A percentile compares a stretch with the other conserved stretches of the same genome.
Evolutionary conservation across 2,113 vertebrate species (phyloP).

Genomic region (Tragelaphus buxtoni): DNA sequence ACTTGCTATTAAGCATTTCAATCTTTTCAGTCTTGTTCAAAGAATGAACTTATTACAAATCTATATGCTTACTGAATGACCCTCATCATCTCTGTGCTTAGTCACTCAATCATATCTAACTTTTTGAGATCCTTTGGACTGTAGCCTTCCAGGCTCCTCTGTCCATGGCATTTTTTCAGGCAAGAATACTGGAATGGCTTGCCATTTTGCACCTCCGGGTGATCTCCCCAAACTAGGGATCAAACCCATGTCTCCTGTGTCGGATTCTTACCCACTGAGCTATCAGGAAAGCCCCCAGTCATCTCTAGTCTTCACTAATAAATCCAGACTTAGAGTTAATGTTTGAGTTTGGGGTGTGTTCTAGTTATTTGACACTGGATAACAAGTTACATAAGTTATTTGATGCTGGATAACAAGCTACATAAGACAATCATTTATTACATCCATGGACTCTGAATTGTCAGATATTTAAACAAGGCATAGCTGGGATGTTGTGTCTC

Average conservation of each 20-base stretch:
- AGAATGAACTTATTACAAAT: not conserved
- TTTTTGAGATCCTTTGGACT: not conserved
- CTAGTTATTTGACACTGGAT: not conserved
- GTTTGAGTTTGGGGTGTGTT: not conserved
- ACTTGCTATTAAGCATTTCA: not conserved
- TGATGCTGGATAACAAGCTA: not conserved
- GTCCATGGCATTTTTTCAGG: not conserved
- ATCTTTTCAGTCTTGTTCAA: not conserved
- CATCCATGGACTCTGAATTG: not conserved
- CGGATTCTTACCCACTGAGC: not conserved
- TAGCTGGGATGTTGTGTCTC: not conserved
- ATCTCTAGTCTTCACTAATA: not conserved
- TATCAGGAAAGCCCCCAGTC: not conserved
- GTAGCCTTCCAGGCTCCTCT: not conserved
- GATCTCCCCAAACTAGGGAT: not conserved
- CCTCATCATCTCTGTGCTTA: not conserved
- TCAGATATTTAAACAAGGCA: not conserved
- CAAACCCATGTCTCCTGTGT: not conserved
- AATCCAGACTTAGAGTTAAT: not conserved
- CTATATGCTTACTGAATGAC: not conserved
- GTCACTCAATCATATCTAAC: not conserved
- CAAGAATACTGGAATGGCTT: not conserved
- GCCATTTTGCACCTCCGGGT: not conserved
- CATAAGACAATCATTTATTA: not conserved
- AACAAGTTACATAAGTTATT: not conserved